phyloP scores from a whole-genome alignment of 64 coral and sea anemone species.

The Montipora cactus region DNA sequence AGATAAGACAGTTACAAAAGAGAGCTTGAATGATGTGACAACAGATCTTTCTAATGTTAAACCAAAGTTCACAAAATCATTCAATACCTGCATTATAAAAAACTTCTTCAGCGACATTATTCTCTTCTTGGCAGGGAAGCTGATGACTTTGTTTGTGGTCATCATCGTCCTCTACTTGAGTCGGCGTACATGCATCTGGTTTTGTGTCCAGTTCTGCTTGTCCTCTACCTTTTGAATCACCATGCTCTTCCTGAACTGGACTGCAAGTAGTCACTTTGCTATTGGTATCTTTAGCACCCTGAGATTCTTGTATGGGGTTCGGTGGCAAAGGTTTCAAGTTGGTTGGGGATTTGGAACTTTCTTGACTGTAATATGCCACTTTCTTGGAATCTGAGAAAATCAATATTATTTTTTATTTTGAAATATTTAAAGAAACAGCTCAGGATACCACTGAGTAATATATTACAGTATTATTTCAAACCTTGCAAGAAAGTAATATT shows the following conservation, averaged over 20 bases:
- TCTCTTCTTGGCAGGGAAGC: not conserved
- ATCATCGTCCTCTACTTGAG: not conserved
- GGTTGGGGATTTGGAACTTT: not conserved
- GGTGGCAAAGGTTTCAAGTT: not conserved
- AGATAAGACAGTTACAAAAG: too few relatives aligned
- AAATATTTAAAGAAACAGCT: too few relatives aligned
- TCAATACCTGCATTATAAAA: constrained; percentile 28
- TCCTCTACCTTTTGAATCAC: not conserved
- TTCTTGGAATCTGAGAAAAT: not conserved
- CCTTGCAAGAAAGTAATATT: too few relatives aligned
- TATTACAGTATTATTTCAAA: too few relatives aligned
- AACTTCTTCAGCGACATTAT: constrained; percentile 2
- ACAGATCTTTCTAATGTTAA: too few relatives aligned
- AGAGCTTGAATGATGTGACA: too few relatives aligned
- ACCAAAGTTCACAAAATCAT: too few relatives aligned
- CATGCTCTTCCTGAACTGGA: not conserved
- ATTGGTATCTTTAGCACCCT: not conserved
- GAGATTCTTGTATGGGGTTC: constrained; percentile 8
- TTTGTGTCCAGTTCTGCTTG: not conserved
- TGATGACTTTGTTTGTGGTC: not conserved
- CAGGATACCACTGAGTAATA: too few relatives aligned
- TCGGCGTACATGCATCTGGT: not conserved
- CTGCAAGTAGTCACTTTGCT: not conserved
- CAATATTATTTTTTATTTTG: too few relatives aligned
- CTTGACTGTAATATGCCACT: not conserved